These are phyloP conservation scores for Ceramica pisi DNA, from an alignment of 2,888 invertebrate genomes.

Conservation along the genomic window DNA sequence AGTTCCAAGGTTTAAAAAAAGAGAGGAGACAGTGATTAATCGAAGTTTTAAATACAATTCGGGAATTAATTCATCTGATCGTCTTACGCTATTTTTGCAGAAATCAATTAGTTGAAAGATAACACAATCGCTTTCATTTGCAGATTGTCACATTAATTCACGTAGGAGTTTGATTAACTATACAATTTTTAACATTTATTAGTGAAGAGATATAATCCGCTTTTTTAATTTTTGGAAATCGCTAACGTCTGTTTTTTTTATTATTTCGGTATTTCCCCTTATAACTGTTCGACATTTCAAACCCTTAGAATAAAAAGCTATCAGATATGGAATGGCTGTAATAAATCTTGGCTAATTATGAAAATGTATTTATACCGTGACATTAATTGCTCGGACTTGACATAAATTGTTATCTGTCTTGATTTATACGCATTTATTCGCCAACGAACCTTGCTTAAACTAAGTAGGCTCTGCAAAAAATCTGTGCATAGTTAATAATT, in stretches of 20 bases:
- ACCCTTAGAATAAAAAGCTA: conserved; percentile 66
- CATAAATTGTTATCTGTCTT: conserved; percentile 69
- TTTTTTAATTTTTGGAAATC: conserved; percentile 18
- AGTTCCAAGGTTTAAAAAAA: background rate
- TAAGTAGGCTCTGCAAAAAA: conserved; percentile 43
- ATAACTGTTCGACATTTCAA: conserved; percentile 34
- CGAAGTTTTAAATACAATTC: conserved; percentile 3
- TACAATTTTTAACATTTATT: conserved; percentile 16
- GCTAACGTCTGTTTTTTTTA: conserved; percentile 29
- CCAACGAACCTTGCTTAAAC: conserved; percentile 37
- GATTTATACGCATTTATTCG: conserved; percentile 73
- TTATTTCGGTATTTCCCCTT: conserved; percentile 16
- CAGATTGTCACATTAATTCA: conserved; percentile 16
- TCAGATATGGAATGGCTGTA: conserved; percentile 36
- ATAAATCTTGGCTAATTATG: conserved; percentile 68
- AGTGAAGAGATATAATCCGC: conserved; percentile 15
- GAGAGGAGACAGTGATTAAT: conserved; percentile 14
- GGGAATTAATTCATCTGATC: conserved; percentile 5
- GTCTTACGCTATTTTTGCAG: conserved; percentile 6
- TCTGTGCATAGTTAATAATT: background rate
- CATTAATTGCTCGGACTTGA: conserved; percentile 71
- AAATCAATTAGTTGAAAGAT: conserved; percentile 9
- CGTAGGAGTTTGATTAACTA: conserved; percentile 13
- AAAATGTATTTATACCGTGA: conserved; percentile 69
- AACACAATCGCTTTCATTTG: background rate